Percentiles rank a stretch among this genome's conserved stretches.
phyloP scores from a whole-genome alignment of 2,888 invertebrate species.

The Muschampia plurimacula region DNA sequence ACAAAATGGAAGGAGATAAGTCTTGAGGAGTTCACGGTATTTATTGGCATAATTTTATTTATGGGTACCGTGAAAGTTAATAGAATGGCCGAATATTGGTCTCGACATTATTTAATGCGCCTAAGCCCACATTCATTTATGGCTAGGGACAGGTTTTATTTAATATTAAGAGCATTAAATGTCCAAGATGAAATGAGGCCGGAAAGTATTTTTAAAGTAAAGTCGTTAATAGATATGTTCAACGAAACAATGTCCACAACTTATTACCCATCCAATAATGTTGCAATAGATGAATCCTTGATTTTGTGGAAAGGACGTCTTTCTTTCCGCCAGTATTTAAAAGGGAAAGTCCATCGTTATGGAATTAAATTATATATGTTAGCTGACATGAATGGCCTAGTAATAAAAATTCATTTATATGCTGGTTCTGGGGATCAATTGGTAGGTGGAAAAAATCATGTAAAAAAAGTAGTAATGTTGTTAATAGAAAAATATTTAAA shows the following conservation, averaged over 20 bases:
- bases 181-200: constrained; percentile 24
- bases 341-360: constrained; percentile 16
- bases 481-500: neutral
- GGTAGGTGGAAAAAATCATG: neutral
- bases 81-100: constrained; percentile 44
- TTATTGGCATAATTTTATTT: constrained; percentile 39
- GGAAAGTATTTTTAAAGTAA: constrained; percentile 19
- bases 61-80: constrained; percentile 43
- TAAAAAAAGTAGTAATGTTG: neutral
- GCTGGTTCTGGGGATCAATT: constrained; percentile 45
- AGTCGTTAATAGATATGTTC: constrained; percentile 38
- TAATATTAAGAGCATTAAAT: constrained; percentile 41
- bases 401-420: constrained; percentile 51
- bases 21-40: constrained; percentile 40
- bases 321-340: constrained; percentile 14
- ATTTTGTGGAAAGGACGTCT: constrained; percentile 20
- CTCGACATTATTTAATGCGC: constrained; percentile 39
- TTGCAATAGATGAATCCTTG: constrained; percentile 36
- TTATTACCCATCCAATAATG: constrained; percentile 41
- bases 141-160: constrained; percentile 41
- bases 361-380: constrained; percentile 19
- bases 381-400: constrained; percentile 6
- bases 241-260: constrained; percentile 49
- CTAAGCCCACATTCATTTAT: constrained; percentile 27
- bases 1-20: constrained; percentile 34